Conservation (phyloP, 1,140 invertebrate genomes). For the Mactra quadrangularis region DNA sequence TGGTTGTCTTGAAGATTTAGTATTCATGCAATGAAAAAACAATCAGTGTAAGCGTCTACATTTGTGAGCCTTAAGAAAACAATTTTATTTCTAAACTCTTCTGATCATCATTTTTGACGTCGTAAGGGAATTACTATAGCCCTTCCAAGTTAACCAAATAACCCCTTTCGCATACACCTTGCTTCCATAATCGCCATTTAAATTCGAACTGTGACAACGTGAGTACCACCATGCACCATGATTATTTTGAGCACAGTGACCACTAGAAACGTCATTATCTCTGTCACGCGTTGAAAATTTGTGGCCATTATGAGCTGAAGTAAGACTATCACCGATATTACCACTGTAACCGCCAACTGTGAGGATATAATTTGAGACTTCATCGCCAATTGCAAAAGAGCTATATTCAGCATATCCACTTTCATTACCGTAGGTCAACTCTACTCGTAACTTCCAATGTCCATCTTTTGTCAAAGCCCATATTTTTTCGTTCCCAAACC, state of each 20-base stretch:
- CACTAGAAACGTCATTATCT: slow-evolving; percentile 18
- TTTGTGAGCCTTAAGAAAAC: too few relatives aligned
- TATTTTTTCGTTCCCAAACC: too few relatives aligned
- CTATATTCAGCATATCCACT: too few relatives aligned
- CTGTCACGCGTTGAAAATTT: slow-evolving; percentile 33
- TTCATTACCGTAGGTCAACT: too few relatives aligned
- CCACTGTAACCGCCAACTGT: slow-evolving; percentile 1
- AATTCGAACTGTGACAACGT: slow-evolving; percentile 43
- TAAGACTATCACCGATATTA: slow-evolving; percentile 14
- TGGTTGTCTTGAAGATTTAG: too few relatives aligned
- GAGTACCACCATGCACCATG: slow-evolving; percentile 62
- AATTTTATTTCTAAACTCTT: too few relatives aligned
- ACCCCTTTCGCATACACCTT: background rate
- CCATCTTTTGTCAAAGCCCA: too few relatives aligned
- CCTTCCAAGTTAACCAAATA: background rate
- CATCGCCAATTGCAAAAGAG: background rate
- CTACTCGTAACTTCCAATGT: too few relatives aligned
- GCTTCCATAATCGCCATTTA: slow-evolving; percentile 47
- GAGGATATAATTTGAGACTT: slow-evolving; percentile 6
- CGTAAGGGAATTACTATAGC: too few relatives aligned
- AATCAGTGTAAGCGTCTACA: too few relatives aligned
- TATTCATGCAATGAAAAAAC: too few relatives aligned
- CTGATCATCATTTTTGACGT: too few relatives aligned
- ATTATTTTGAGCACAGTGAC: slow-evolving; percentile 41
- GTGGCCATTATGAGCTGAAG: background rate